phyloP scores from a whole-genome alignment of 2,888 invertebrate species.

The Diplolepis rosae region DNA sequence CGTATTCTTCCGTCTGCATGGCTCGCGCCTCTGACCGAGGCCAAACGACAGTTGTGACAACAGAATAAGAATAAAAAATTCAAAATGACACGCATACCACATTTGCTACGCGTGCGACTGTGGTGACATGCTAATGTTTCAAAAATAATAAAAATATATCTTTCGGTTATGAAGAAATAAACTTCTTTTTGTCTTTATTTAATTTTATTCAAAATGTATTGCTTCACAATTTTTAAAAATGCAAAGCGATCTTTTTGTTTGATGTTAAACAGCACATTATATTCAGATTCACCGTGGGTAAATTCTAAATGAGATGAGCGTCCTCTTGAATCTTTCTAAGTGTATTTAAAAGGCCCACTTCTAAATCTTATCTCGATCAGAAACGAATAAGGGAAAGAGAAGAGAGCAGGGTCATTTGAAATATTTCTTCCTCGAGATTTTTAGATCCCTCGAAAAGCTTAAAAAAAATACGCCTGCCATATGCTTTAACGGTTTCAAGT shows the following conservation, averaged over 20 bases:
- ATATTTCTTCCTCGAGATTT: constrained; percentile 47
- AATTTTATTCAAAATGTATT: background rate
- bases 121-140: background rate
- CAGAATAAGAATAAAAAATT: background rate
- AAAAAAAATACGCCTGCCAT: constrained; percentile 26
- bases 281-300: constrained; percentile 3
- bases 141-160: background rate
- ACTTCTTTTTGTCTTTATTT: background rate
- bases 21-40: constrained; percentile 31
- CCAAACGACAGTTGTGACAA: constrained; percentile 48
- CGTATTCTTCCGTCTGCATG: constrained; percentile 19
- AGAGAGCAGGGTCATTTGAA: constrained; percentile 43
- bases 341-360: constrained; percentile 60
- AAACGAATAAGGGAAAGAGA: constrained; percentile 22
- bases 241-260: background rate
- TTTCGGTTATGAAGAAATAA: no score
- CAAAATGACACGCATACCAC: background rate
- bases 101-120: background rate
- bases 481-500: background rate
- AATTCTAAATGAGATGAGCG: constrained; percentile 21
- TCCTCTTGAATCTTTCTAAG: constrained; percentile 36
- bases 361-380: constrained; percentile 57
- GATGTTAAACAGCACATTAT: background rate
- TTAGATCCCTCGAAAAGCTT: constrained; percentile 39
- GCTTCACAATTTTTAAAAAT: background rate